Evolutionary conservation across 2,113 vertebrate genomes (phyloP).

Genomic region (Phylloscopus trochilus): DNA sequence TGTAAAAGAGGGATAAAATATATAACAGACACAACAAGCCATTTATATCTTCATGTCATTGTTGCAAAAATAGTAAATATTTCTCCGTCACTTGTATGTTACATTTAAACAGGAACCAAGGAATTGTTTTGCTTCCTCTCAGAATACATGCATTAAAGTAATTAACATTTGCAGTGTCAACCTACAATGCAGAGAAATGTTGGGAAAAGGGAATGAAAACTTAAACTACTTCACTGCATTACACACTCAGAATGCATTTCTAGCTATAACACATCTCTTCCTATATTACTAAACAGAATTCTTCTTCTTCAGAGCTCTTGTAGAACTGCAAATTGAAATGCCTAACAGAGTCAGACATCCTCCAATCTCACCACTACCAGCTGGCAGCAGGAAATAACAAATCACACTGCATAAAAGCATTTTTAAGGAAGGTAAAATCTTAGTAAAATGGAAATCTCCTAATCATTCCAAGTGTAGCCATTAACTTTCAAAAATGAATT

Average conservation of each 20-base stretch:
- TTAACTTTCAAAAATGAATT: neutral
- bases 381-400: neutral
- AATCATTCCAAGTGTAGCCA: neutral
- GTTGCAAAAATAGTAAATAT: neutral
- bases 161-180: neutral
- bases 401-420: neutral
- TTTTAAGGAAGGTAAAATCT: neutral
- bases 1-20: neutral
- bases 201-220: neutral
- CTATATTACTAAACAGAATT: neutral
- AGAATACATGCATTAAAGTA: neutral
- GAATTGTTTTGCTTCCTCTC: neutral
- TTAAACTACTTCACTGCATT: neutral
- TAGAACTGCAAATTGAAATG: neutral
- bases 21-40: neutral
- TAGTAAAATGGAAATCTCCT: neutral
- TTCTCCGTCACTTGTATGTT: neutral
- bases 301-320: neutral
- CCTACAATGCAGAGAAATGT: neutral
- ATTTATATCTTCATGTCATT: neutral
- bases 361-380: neutral
- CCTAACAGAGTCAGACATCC: neutral
- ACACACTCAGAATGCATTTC: neutral
- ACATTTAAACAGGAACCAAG: neutral
- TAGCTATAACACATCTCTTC: neutral